These are phyloP conservation scores for Thelaira solivaga DNA, from an alignment of 2,888 invertebrate species.

Conservation along the genomic window DNA sequence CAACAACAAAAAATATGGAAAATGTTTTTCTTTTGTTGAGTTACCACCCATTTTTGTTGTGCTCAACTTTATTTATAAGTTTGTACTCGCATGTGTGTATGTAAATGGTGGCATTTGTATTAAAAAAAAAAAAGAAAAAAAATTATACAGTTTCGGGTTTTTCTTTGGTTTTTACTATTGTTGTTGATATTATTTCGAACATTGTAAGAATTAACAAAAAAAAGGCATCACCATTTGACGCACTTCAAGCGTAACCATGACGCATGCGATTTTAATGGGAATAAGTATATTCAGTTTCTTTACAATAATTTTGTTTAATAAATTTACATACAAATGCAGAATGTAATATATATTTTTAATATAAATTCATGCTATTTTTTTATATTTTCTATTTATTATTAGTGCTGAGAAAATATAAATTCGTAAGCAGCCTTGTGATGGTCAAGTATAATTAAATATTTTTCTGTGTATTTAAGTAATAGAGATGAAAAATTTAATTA, in stretches of 20 bases:
- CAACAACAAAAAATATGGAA: constrained; percentile 23
- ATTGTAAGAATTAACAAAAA: constrained; percentile 33
- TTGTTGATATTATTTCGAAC: background rate
- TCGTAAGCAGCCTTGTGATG: too few species aligned
- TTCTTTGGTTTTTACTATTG: background rate
- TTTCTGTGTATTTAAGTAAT: too few species aligned
- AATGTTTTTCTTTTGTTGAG: constrained; percentile 38
- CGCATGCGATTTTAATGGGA: constrained; percentile 63
- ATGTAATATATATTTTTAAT: background rate
- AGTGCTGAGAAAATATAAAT: too few species aligned
- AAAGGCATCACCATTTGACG: constrained; percentile 60
- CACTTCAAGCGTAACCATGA: constrained; percentile 64
- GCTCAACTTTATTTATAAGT: constrained; percentile 42
- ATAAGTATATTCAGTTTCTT: background rate
- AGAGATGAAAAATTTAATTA: too few species aligned
- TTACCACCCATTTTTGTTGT: constrained; percentile 67
- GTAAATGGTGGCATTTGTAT: constrained; percentile 20
- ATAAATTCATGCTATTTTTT: constrained; percentile 25
- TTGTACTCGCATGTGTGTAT: too few species aligned
- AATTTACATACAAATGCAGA: constrained; percentile 26
- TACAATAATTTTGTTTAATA: constrained; percentile 6
- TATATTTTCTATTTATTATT: too few species aligned
- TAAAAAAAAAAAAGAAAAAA: constrained; percentile 16
- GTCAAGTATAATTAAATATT: too few species aligned
- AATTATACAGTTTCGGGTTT: constrained; percentile 32